Conservation (phyloP, 2,113 vertebrate species). For the Cyprinodon brontotheroides region DNA sequence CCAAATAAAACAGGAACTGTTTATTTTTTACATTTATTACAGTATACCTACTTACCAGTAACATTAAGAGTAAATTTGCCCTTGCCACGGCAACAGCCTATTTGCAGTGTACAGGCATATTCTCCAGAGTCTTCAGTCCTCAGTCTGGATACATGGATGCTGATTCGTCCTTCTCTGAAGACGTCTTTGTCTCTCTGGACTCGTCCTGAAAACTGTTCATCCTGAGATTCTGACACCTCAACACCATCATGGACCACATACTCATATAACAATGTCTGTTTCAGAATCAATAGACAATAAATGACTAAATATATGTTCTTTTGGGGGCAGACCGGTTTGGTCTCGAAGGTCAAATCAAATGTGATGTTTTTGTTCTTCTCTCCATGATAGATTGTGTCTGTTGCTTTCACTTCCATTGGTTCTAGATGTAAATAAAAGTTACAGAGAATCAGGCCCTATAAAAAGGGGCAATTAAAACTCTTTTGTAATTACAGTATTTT, state of each 20-base stretch:
- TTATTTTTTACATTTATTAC: background rate
- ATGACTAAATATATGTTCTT: background rate
- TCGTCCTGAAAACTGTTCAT: constrained; percentile 19
- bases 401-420: background rate
- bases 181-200: constrained; percentile 26
- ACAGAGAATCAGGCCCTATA: background rate
- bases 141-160: background rate
- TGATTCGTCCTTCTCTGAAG: constrained; percentile 8
- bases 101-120: constrained; percentile 11
- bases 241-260: background rate
- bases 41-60: background rate
- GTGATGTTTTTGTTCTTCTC: constrained; percentile 4
- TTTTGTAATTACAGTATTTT: background rate
- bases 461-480: background rate
- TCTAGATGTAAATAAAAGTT: constrained; percentile 5
- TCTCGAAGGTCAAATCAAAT: background rate
- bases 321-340: no score
- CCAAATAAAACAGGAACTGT: background rate
- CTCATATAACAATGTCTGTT: background rate
- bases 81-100: background rate
- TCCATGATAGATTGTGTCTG: background rate
- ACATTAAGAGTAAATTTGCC: background rate
- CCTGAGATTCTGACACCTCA: background rate
- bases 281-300: background rate
- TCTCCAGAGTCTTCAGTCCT: constrained; percentile 8